These are phyloP conservation scores for Drosophila busckii DNA, from an alignment of 1,140 invertebrate genomes.

Conservation along the genomic window DNA sequence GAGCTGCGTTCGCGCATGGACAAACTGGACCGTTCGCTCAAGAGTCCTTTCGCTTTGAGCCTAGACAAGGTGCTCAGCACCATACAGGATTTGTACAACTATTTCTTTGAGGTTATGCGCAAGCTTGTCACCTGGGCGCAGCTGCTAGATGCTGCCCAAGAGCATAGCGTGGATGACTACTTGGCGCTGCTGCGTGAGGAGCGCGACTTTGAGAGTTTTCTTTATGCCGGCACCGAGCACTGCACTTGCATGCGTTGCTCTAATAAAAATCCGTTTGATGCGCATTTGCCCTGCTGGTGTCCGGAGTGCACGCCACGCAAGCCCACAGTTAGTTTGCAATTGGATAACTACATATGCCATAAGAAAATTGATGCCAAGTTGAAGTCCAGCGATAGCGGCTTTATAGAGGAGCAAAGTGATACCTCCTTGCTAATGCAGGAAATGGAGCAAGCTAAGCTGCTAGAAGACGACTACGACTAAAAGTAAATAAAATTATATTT, in stretches of 20 bases:
- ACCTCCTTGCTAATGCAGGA: slow-evolving; percentile 16
- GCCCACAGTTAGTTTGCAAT: neutral
- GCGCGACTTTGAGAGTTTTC: slow-evolving; percentile 38
- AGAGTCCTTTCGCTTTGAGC: slow-evolving; percentile 26
- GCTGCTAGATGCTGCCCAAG: slow-evolving; percentile 48
- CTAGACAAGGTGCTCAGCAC: slow-evolving; percentile 32
- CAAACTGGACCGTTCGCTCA: slow-evolving; percentile 34
- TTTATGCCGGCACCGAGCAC: slow-evolving; percentile 33
- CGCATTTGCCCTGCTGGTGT: slow-evolving; percentile 49
- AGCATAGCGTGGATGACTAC: slow-evolving; percentile 57
- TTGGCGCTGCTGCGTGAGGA: slow-evolving; percentile 31
- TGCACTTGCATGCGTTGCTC: slow-evolving; percentile 58
- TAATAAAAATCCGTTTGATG: slow-evolving; percentile 43
- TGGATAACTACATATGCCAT: neutral
- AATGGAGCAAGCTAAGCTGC: slow-evolving; percentile 1
- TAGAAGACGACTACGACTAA: neutral
- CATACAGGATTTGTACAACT: slow-evolving; percentile 44
- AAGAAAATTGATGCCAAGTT: neutral
- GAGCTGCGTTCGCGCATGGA: slow-evolving; percentile 34
- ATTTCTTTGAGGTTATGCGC: slow-evolving; percentile 46
- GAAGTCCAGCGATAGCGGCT: slow-evolving; percentile 12
- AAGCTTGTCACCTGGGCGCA: slow-evolving; percentile 53
- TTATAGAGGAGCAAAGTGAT: slow-evolving; percentile 3
- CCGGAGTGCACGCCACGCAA: slow-evolving; percentile 20
- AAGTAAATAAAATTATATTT: slow-evolving; percentile 3